Conservation (phyloP, 2,888 invertebrate genomes). For the Macaria liturata region DNA sequence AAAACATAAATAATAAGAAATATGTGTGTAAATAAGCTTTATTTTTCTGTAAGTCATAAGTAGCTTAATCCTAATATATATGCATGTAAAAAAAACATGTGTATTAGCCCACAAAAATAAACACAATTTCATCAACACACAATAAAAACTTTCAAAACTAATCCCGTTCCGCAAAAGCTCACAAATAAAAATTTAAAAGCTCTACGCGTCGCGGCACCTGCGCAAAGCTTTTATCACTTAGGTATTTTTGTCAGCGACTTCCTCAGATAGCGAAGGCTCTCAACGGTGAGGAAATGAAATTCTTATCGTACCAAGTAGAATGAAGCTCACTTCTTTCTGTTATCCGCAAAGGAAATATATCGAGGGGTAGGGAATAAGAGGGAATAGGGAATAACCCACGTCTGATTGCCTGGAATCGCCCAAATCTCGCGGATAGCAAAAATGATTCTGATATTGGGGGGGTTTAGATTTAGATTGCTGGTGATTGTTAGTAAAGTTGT, state of each 20-base stretch:
- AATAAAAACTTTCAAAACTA: conserved; percentile 1
- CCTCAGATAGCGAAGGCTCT: conserved; percentile 75
- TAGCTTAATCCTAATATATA: no score
- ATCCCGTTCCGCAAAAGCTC: background rate
- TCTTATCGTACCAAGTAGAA: conserved; percentile 79
- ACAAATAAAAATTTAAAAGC: conserved; percentile 23
- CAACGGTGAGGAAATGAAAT: conserved; percentile 81
- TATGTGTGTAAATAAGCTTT: no score
- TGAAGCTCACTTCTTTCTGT: conserved; percentile 75
- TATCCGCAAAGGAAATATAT: conserved; percentile 79
- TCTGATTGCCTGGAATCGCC: conserved; percentile 72
- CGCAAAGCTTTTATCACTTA: conserved; percentile 77
- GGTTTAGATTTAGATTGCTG: conserved; percentile 32
- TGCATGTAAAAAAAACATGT: no score
- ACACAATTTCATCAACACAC: background rate
- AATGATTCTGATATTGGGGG: conserved; percentile 50
- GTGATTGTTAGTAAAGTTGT: conserved; percentile 24
- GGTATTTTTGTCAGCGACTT: conserved; percentile 79
- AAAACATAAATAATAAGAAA: no score
- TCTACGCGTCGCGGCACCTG: conserved; percentile 50
- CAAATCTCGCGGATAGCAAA: conserved; percentile 57
- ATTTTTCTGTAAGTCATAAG: no score
- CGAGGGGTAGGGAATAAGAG: conserved; percentile 45
- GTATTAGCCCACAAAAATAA: no score
- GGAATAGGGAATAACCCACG: conserved; percentile 48